These are phyloP conservation scores for Acanthacorydalis orientalis DNA, from an alignment of 2,888 invertebrate species.

Conservation along the genomic window DNA sequence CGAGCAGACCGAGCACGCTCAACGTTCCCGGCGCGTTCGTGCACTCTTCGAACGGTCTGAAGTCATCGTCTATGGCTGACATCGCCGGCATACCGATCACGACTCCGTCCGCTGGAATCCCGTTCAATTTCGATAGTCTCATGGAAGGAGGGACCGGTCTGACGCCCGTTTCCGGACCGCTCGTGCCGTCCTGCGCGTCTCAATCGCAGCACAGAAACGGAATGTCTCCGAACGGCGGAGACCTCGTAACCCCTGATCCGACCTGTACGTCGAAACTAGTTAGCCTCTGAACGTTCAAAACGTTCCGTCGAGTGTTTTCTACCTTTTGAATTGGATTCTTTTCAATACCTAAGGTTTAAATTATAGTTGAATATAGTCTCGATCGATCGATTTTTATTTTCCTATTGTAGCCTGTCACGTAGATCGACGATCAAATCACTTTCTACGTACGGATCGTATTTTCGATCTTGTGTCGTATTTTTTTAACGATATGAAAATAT, in stretches of 20 bases:
- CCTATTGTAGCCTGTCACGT: no score
- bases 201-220: conserved; percentile 43
- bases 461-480: no score
- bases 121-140: conserved; percentile 80
- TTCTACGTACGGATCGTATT: no score
- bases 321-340: no score
- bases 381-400: no score
- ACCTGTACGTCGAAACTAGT: conserved; percentile 61
- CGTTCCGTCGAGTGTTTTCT: background rate
- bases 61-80: conserved; percentile 35
- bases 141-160: conserved; percentile 89
- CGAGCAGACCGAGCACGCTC: conserved; percentile 56
- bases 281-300: conserved; percentile 47
- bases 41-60: conserved; percentile 36
- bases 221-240: conserved; percentile 21
- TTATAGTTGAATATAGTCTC: no score
- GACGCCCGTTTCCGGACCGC: conserved; percentile 64
- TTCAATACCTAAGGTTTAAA: no score
- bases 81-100: conserved; percentile 69
- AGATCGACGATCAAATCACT: no score
- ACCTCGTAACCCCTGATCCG: conserved; percentile 57
- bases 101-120: conserved; percentile 74
- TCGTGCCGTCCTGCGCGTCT: conserved; percentile 54
- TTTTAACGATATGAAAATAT: no score
- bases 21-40: conserved; percentile 59